Evolutionary conservation across 2,797 vertebrate genomes (phyloP).

Genomic region (Melanotaenia trifasciata): DNA sequence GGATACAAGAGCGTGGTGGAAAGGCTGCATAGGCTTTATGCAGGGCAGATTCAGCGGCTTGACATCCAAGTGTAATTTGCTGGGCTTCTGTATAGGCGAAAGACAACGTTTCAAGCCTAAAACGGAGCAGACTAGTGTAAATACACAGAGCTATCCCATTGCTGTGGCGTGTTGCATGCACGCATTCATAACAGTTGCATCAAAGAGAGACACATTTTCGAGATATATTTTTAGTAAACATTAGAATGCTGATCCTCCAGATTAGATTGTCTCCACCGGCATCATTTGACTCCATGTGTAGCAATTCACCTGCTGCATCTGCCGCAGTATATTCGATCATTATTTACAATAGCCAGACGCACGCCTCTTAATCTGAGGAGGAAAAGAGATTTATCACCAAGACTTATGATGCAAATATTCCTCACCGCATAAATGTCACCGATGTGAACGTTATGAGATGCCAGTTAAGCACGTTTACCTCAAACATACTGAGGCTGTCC

Average conservation of each 20-base stretch:
- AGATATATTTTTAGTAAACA: conserved; percentile 34
- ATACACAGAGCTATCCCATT: conserved; percentile 10
- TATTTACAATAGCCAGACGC: not conserved
- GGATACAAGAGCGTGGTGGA: conserved; percentile 54
- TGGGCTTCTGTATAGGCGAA: conserved; percentile 47
- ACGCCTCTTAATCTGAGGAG: not conserved
- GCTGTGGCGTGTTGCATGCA: not conserved
- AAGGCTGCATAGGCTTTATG: conserved; percentile 70
- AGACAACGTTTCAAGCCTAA: conserved; percentile 40
- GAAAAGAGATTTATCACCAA: not conserved
- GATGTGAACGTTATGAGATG: not conserved
- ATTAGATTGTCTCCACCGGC: conserved; percentile 23
- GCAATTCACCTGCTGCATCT: conserved; percentile 13
- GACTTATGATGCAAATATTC: not conserved
- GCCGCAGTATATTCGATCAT: conserved; percentile 9
- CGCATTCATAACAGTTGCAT: conserved; percentile 12
- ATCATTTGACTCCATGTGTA: conserved; percentile 14
- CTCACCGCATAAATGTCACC: not conserved
- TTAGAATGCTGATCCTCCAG: conserved; percentile 28
- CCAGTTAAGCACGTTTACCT: too few relatives aligned
- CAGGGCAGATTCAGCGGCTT: conserved; percentile 62
- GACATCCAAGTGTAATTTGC: conserved; percentile 70
- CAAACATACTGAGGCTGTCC: not conserved
- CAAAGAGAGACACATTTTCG: not conserved
- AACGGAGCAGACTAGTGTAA: conserved; percentile 27